Percentiles rank a stretch among this genome's conserved stretches.
Evolutionary conservation across 2,888 invertebrate species (phyloP).

Genomic region (Cylloceria caligata): DNA sequence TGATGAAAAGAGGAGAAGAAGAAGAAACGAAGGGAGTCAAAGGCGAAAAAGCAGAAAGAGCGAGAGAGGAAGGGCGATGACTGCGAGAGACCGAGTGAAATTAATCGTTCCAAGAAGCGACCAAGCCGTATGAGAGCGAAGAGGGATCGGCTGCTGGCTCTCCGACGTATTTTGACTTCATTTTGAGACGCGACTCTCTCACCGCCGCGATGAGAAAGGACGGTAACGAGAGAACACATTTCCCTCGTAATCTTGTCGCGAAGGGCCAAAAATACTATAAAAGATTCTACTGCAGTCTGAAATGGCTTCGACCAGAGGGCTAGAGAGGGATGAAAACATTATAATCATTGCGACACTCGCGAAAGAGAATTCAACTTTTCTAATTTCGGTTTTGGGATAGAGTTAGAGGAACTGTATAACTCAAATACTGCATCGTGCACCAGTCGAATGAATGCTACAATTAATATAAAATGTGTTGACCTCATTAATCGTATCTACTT

Average conservation of each 20-base stretch:
- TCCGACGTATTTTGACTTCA: slow-evolving; percentile 53
- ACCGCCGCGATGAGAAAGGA: slow-evolving; percentile 36
- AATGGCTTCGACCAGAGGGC: not conserved
- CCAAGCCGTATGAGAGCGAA: not conserved
- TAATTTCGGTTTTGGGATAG: not conserved
- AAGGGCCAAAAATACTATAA: slow-evolving; percentile 17
- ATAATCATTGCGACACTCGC: not conserved
- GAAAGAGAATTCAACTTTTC: not conserved
- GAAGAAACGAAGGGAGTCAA: slow-evolving; percentile 16
- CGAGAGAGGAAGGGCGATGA: slow-evolving; percentile 1
- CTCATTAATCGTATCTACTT: too few relatives aligned
- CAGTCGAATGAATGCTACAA: not conserved
- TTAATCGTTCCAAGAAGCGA: slow-evolving; percentile 50
- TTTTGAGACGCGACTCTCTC: slow-evolving; percentile 53
- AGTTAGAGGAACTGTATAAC: not conserved
- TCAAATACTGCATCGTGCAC: not conserved
- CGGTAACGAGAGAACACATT: slow-evolving; percentile 34
- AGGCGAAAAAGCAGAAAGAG: slow-evolving; percentile 16
- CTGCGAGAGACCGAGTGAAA: slow-evolving; percentile 41
- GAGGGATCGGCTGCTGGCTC: slow-evolving; percentile 1
- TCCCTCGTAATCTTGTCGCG: slow-evolving; percentile 26
- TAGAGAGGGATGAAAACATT: not conserved
- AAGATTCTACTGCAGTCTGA: slow-evolving; percentile 28
- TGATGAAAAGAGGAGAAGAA: slow-evolving; percentile 43
- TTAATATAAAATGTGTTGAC: not conserved